phyloP scores from a whole-genome alignment of 2,113 vertebrate genomes.

The Callopanchax toddi region DNA sequence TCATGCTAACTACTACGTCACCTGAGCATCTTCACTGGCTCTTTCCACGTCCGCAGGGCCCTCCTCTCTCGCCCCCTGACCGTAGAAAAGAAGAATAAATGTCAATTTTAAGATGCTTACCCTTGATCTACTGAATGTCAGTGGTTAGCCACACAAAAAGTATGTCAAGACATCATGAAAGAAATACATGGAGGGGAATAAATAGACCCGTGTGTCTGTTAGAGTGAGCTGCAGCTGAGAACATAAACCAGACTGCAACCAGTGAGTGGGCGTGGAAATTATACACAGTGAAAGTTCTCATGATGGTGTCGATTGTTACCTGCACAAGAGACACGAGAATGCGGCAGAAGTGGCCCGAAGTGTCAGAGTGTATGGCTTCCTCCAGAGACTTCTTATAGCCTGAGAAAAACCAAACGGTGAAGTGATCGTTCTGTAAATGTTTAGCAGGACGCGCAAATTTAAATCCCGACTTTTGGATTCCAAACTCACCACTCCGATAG shows the following conservation, averaged over 20 bases:
- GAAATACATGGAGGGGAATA: neutral
- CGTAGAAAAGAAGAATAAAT: conserved; percentile 5
- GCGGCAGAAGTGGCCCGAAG: conserved; percentile 90
- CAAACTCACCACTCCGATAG: conserved; percentile 80
- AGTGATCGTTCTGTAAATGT: neutral
- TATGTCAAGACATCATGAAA: conserved; percentile 1
- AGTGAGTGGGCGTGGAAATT: conserved; percentile 57
- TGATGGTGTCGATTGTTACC: conserved; percentile 71
- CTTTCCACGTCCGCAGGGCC: conserved; percentile 82
- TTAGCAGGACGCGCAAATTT: neutral
- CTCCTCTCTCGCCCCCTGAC: conserved; percentile 90
- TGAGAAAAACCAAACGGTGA: conserved; percentile 40
- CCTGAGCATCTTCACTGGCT: conserved; percentile 88
- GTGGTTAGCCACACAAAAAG: conserved; percentile 1
- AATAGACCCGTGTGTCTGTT: no score
- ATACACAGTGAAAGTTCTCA: conserved; percentile 38
- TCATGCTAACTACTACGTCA: no score
- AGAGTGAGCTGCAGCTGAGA: conserved; percentile 8
- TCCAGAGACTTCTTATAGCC: conserved; percentile 90
- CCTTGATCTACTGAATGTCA: neutral
- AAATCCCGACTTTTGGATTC: neutral
- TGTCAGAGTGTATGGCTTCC: conserved; percentile 90
- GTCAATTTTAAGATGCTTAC: neutral
- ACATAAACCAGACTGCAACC: conserved; percentile 32
- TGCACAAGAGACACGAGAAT: conserved; percentile 91